Evolutionary conservation across 2,888 invertebrate genomes (phyloP).

Genomic region (Lissonota sp.): DNA sequence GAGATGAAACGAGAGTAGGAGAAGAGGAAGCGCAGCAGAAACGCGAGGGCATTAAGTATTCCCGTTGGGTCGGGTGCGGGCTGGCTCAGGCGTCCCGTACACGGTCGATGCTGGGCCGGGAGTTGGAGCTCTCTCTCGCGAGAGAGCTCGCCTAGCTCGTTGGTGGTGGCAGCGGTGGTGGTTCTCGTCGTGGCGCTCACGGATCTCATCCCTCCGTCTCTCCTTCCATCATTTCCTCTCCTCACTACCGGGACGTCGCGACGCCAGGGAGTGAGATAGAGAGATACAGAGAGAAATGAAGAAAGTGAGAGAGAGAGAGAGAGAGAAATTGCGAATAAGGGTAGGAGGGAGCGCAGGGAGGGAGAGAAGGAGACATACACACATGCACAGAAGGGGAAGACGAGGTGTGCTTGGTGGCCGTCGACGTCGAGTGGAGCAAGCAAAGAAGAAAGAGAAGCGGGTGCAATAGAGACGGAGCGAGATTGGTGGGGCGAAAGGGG

Average conservation of each 20-base stretch:
- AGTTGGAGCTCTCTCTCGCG: constrained; percentile 36
- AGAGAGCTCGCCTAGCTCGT: constrained; percentile 61
- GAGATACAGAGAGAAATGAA: constrained; percentile 13
- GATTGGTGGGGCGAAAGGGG: constrained; percentile 54
- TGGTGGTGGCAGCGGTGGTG: constrained; percentile 47
- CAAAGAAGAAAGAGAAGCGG: constrained; percentile 8
- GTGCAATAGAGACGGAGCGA: constrained; percentile 56
- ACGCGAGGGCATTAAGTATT: constrained; percentile 80
- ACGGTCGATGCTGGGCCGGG: constrained; percentile 79
- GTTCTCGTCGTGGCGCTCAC: constrained; percentile 48
- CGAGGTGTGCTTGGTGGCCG: constrained; percentile 36
- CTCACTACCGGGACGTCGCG: constrained; percentile 51
- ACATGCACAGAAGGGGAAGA: background rate
- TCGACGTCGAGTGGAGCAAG: constrained; percentile 49
- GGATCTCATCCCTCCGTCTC: constrained; percentile 35
- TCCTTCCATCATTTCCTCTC: constrained; percentile 7
- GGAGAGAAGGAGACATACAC: constrained; percentile 22
- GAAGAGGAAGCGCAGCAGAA: constrained; percentile 61
- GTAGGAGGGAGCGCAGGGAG: background rate
- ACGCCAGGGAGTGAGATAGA: constrained; percentile 43
- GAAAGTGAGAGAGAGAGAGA: constrained; percentile 29
- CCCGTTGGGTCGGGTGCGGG: constrained; percentile 79
- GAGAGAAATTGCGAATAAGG: background rate
- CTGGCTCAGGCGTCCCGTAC: constrained; percentile 73
- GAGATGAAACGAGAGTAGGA: constrained; percentile 50